Base-by-base conservation (phyloP, 35 echinoderm and acorn worm genomes). In the Ophiothrix spiculata region DNA sequence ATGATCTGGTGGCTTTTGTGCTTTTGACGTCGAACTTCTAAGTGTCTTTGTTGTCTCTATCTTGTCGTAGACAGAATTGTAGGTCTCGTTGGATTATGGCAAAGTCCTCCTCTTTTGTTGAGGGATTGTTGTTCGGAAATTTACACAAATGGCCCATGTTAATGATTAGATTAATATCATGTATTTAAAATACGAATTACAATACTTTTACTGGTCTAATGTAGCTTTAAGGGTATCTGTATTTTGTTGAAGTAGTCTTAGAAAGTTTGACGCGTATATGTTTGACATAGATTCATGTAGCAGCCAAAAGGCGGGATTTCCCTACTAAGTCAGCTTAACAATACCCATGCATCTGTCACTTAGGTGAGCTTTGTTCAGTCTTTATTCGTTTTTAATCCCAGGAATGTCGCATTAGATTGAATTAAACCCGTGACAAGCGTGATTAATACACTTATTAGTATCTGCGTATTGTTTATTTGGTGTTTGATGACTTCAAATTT, bases 221-320 rank as follows among this genome's bases (percentile, higher is more conserved):
- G 25, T 4, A 28, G 25, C 17, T 69, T 69, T 69, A n/a, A 25
- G 60, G 60, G 42, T 19, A 49, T 69, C 60, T 69, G 60, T n/a
- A 69, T 69, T 69, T 69, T 69, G 60, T 69, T 69, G 4, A 12
- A 69, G 60, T 28, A 12, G 60, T 6, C 60, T 12, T 25, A 28
- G 29, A 69, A 28, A 25, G 6, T 49, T 69, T 69, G 60, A 28
- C 60, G 25, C 60, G 25, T n/a, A 12, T 69, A 69, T 69, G 60
- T 69, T 69, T 69, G 60, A 69, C 60, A 69, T 69, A 25, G 60
- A 69, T 12, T 69, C 60, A 69, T 69, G 60, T 69, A 69, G 60
- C 29, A 28, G 17, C 1, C 6, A 69, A 69, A 25, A n/a, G 60
- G 60, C 60, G 60, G 60, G 60, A 69, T 69, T 69, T 69, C 60